These are phyloP conservation scores for Drosophila formosana DNA, from an alignment of 2,888 invertebrate species.

Conservation along the genomic window DNA sequence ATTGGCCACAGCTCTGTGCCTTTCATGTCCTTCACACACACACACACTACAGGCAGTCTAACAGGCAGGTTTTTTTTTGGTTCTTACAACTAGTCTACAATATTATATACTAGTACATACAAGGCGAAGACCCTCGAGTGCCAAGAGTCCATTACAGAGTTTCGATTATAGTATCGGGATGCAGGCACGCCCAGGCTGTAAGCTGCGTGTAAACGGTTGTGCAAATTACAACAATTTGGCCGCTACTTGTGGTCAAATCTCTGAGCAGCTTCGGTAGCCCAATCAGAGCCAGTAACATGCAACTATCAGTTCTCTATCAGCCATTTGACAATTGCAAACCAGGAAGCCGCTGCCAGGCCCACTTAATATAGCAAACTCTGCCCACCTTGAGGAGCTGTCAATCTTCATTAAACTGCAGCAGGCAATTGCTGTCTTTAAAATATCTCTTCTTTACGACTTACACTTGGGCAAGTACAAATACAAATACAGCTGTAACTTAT, in stretches of 20 bases:
- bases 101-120: slow-evolving; percentile 1
- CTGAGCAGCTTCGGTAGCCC: slow-evolving; percentile 32
- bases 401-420: slow-evolving; percentile 48
- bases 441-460: neutral
- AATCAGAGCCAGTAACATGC: slow-evolving; percentile 64
- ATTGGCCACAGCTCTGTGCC: too few relatives aligned
- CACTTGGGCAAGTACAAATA: neutral
- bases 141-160: slow-evolving; percentile 24
- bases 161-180: slow-evolving; percentile 44
- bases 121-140: slow-evolving; percentile 1
- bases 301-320: slow-evolving; percentile 44
- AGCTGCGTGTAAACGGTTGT: slow-evolving; percentile 61
- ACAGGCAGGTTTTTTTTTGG: slow-evolving; percentile 27
- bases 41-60: slow-evolving; percentile 34
- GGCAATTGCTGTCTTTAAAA: slow-evolving; percentile 11
- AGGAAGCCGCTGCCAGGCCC: slow-evolving; percentile 44
- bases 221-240: slow-evolving; percentile 70
- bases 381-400: slow-evolving; percentile 50
- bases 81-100: slow-evolving; percentile 24
- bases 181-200: slow-evolving; percentile 50
- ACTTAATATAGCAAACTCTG: slow-evolving; percentile 25
- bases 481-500: neutral
- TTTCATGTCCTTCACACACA: slow-evolving; percentile 5
- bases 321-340: slow-evolving; percentile 40
- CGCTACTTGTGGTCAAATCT: slow-evolving; percentile 23